Evolutionary conservation across 2,797 vertebrate genomes (phyloP), one percentile per base, ranked within the genome.

Genomic region (Sebastes hubbsi): DNA sequence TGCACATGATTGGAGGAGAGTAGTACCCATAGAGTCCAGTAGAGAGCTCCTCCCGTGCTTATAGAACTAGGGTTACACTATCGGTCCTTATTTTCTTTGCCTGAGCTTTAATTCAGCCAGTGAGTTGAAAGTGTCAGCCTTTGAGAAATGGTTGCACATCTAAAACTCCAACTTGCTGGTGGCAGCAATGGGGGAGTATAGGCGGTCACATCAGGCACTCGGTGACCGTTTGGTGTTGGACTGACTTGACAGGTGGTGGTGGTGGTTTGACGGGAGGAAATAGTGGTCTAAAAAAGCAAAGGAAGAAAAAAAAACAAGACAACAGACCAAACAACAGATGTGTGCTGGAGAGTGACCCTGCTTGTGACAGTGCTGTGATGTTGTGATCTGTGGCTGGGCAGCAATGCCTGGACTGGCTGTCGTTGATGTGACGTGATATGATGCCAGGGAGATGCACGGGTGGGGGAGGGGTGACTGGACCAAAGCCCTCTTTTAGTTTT

Each of bases 151-250:
- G 30, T 77, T 86, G 86, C 34, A 71, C 61, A 71, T 85, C 70
- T 88, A 81, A 89, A 92, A 85, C 89, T 91, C 91, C 89, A 90
- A 49, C 88, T 58, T 77, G 80, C 84, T 74, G 69, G 75, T 61
- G 87, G 66, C 67, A 56, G 79, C 29, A 75, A 67, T 52, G 65
- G 66, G 75, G 83, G 73, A 24, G 58, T 36, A 49, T 3, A 61
- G 79, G 75, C 8, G 81, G 84, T 83, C 80, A 84, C 86, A 74
- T 78, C 79, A 61, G 83, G 76, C 80, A 75, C 81, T 79, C 66
- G 4, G 82, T 46, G 86, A 87, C 69, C 20, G 22, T 75, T 80
- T 80, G 73, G 66, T 54, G 80, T 46, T 62, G 83, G 84, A 82
- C 83, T 22, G 78, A 89, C 77, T 78, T 64, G 88, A 92, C 89